These are phyloP conservation scores for Cotesia congregata DNA, from an alignment of 2,888 invertebrate species.

Conservation along the genomic window DNA sequence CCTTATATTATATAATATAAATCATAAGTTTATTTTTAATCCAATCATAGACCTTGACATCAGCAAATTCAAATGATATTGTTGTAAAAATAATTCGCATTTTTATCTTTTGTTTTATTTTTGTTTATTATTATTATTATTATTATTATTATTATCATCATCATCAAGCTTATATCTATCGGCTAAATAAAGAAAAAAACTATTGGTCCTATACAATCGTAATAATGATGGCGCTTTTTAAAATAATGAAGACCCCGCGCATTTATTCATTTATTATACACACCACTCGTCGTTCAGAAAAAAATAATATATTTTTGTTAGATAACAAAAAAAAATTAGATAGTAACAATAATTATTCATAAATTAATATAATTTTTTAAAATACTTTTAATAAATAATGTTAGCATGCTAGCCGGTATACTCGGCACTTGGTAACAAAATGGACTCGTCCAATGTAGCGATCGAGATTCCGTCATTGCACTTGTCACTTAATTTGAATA, in stretches of 20 bases:
- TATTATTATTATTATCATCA: not conserved
- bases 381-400: not conserved
- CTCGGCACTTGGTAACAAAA: constrained; percentile 48
- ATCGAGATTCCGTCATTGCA: constrained; percentile 24
- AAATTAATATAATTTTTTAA: not conserved
- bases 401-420: not conserved
- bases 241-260: not conserved
- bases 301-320: not conserved
- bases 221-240: not conserved
- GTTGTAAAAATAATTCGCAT: not conserved
- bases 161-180: not conserved
- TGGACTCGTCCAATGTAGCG: constrained; percentile 70
- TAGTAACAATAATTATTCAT: not conserved
- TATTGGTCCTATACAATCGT: not conserved
- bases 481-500: constrained; percentile 1
- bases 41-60: constrained; percentile 8
- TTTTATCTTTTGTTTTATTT: not conserved
- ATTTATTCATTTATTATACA: not conserved
- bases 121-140: not conserved
- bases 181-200: not conserved
- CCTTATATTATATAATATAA: constrained; percentile 15
- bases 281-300: not conserved
- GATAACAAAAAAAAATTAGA: not conserved
- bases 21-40: constrained; percentile 28
- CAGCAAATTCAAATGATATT: constrained; percentile 8